Percentiles rank a stretch among this genome's conserved stretches.
These are phyloP conservation scores for Agapetus fuscipes DNA, from an alignment of 2,888 invertebrate genomes.

Conservation along the genomic window DNA sequence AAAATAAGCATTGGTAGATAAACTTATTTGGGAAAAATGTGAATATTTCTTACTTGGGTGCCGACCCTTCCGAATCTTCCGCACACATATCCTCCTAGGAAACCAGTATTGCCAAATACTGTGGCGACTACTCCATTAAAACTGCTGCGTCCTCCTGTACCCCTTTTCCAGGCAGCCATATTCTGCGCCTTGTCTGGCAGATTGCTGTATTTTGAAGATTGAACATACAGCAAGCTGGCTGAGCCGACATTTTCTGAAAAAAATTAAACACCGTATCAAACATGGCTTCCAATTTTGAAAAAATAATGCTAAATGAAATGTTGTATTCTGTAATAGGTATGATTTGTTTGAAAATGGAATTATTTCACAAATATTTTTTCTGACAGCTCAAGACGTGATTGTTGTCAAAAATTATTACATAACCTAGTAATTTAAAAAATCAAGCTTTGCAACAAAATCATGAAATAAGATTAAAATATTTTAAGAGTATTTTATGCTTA, in stretches of 20 bases:
- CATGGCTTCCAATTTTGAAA: no score
- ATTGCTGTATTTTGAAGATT: conserved; percentile 43
- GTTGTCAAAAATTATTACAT: conserved; percentile 8
- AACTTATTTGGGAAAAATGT: background rate
- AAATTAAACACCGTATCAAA: background rate
- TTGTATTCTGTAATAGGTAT: no score
- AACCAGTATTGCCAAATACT: conserved; percentile 90
- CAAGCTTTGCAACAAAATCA: no score
- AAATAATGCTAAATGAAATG: no score
- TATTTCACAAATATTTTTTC: conserved; percentile 3
- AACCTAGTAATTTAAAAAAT: conserved; percentile 3
- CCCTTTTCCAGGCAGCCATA: conserved; percentile 61
- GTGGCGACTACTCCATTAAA: conserved; percentile 98
- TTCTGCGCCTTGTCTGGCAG: conserved; percentile 44
- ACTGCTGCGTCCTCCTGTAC: conserved; percentile 88
- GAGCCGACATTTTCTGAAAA: conserved; percentile 34
- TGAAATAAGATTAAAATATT: no score
- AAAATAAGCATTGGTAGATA: background rate
- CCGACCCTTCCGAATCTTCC: conserved; percentile 85
- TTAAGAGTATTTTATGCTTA: no score
- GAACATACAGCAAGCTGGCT: conserved; percentile 38
- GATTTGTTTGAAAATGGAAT: no score
- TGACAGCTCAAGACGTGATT: conserved; percentile 14
- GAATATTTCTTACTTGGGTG: conserved; percentile 50
- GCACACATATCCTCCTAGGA: conserved; percentile 78